Conservation (phyloP, 2,888 invertebrate genomes). For the Schrankia costaestrigalis region DNA sequence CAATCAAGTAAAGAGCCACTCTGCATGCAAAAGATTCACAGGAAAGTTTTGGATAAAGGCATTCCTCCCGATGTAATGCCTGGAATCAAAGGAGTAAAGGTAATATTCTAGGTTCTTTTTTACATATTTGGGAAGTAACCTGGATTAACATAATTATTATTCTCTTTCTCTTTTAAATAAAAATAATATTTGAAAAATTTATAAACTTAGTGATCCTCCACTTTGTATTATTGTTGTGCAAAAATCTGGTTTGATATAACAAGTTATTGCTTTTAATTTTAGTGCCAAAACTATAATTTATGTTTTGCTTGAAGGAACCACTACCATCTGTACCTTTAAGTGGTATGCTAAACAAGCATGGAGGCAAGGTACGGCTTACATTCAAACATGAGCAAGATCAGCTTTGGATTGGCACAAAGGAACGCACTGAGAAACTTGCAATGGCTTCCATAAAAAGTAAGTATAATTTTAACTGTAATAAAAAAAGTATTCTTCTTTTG, state of each 20-base stretch:
- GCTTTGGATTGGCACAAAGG: conserved; percentile 95
- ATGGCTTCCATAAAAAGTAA: conserved; percentile 94
- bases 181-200: too few relatives aligned
- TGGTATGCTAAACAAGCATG: conserved; percentile 94
- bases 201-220: too few relatives aligned
- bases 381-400: conserved; percentile 95
- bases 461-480: too few relatives aligned
- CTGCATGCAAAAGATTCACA: conserved; percentile 88
- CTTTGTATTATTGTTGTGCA: too few relatives aligned
- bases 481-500: too few relatives aligned
- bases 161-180: too few relatives aligned
- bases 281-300: conserved; percentile 2
- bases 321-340: conserved; percentile 90
- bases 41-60: conserved; percentile 93
- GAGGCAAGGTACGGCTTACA: conserved; percentile 93
- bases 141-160: not conserved
- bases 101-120: conserved; percentile 40
- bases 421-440: conserved; percentile 93
- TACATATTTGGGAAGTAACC: not conserved
- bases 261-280: conserved; percentile 2
- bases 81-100: conserved; percentile 89
- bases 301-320: conserved; percentile 81
- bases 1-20: conserved; percentile 85
- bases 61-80: conserved; percentile 94
- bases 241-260: not conserved